Base-by-base conservation (phyloP, 2,113 vertebrate species). In the Percina caprodes region DNA sequence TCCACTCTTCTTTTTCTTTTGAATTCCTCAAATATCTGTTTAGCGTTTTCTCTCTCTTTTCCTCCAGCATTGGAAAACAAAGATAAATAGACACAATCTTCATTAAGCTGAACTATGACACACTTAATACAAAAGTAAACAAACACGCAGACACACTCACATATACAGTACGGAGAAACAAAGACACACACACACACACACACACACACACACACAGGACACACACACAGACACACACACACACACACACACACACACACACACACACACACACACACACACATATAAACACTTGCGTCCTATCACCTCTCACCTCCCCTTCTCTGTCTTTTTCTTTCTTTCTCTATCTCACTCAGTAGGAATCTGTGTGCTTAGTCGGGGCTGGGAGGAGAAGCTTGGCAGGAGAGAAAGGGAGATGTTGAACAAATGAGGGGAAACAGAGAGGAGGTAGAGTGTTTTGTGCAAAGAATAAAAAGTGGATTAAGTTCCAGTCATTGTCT, bases 281-380 rank as follows among this genome's bases (percentile, higher is more conserved):
- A 59, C 74, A 11, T 30, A 30, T 30, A 3, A 4, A 88, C 90
- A 83, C 88, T 90, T 24, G 84, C 76, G 49, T 90, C 88, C 35
- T 90, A 85, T 92, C 89, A 85, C 87, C 85, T 81, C 84, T 86
- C 78, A 83, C 82, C 86, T 85, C 77, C 65, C 49, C 30, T 18
- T 74, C 61, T 42, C 66, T 60, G 5, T 72, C n/a, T 62, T 16
- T 39, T 68, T 51, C 65, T 59, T 46, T 79, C 51, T 78, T 14
- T 84, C 79, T 92, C 87, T 90, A 91, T 93, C 89, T 94, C 91
- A 91, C 80, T 52, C 82, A n/a, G 79, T 84, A 90, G 89, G 91
- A 94, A 94, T 94, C 92, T 63, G 79, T 81, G 80, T 76, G 77
- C 83, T 87, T 68, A 66, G 86, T 86, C 85, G 77, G 83, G 80